Evolutionary conservation across 2,113 vertebrate genomes (phyloP).

Genomic region (Perca schrenkii): DNA sequence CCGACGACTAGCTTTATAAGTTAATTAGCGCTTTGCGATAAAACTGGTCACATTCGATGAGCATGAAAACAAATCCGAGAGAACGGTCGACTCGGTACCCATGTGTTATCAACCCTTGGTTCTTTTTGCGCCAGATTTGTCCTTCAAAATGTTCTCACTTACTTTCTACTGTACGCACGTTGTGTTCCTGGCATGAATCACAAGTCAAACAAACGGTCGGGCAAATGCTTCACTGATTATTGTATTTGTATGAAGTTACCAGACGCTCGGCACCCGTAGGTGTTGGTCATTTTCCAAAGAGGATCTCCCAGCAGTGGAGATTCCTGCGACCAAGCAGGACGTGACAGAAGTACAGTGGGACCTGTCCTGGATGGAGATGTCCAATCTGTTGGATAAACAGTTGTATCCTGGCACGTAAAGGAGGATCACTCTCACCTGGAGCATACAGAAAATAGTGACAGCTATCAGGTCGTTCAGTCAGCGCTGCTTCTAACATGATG

Average conservation of each 20-base stretch:
- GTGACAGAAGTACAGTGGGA: conserved; percentile 84
- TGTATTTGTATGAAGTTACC: conserved; percentile 56
- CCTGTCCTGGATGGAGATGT: conserved; percentile 85
- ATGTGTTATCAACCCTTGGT: too few relatives aligned
- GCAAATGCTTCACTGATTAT: not conserved
- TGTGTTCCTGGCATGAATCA: not conserved
- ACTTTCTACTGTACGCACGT: not conserved
- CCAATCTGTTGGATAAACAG: conserved; percentile 69
- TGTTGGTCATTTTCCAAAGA: conserved; percentile 50
- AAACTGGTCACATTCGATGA: too few relatives aligned
- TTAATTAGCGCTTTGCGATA: too few relatives aligned
- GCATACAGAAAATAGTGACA: not conserved
- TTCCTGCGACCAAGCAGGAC: conserved; percentile 81
- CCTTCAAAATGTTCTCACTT: not conserved
- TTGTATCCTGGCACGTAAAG: conserved; percentile 38
- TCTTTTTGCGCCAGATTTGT: too few relatives aligned
- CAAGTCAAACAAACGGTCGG: not conserved
- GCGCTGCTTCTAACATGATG: not conserved
- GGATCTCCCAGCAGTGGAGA: conserved; percentile 36
- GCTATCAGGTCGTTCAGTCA: not conserved
- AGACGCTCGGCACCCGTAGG: conserved; percentile 30
- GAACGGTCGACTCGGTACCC: too few relatives aligned
- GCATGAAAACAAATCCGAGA: too few relatives aligned
- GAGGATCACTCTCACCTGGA: not conserved
- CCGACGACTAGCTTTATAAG: too few relatives aligned